Evolutionary conservation across 2,113 vertebrate species (phyloP), one percentile per base, ranked within the genome.

Genomic region (Actinemys pallida): DNA sequence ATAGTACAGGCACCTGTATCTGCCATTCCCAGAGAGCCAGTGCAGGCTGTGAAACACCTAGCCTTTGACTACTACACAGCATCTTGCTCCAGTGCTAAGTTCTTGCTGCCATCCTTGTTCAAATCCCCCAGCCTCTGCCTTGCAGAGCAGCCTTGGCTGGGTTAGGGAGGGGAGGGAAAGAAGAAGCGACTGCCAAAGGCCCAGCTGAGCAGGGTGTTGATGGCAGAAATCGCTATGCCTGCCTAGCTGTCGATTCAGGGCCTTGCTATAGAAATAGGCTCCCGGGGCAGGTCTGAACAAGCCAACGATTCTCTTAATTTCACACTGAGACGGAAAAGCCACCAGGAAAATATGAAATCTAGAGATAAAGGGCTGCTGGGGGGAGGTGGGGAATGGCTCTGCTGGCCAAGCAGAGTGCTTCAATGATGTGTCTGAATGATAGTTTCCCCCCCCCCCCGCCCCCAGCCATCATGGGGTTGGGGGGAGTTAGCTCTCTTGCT

Each of bases 261-360:
- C 6, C 62, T 93, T 88, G 25, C 52, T 89, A 49, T 27, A 54
- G 72, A 53, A 78, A 39, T 81, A n/a, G 16, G 57, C 93, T 85
- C 47, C 31, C 20, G 27, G 69, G 83, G 59, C 93, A 94, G 82
- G 89, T 84, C 89, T 84, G 76, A 84, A 90, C 87, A 86, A 94
- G 90, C 78, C 57, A 7, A 47, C 57, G 50, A 13, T 52, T 56
- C 49, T 83, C 59, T 88, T 84, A 11, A 93, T 88, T 91, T 92
- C 31, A 85, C 31, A n/a, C 2, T 5, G 72, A 88, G 49, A 49
- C 50, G 86, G 62, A 93, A 87, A 69, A 91, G 76, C 50, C 54
- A 54, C 49, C 0, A 1, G 62, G 82, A 90, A 93, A 86, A 88
- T 62, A 57, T 39, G 62, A 83, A 49, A 12, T 0, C 0, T 75